These are phyloP conservation scores for Heterotilapia buettikoferi DNA, from an alignment of 2,113 vertebrate species.

Conservation along the genomic window DNA sequence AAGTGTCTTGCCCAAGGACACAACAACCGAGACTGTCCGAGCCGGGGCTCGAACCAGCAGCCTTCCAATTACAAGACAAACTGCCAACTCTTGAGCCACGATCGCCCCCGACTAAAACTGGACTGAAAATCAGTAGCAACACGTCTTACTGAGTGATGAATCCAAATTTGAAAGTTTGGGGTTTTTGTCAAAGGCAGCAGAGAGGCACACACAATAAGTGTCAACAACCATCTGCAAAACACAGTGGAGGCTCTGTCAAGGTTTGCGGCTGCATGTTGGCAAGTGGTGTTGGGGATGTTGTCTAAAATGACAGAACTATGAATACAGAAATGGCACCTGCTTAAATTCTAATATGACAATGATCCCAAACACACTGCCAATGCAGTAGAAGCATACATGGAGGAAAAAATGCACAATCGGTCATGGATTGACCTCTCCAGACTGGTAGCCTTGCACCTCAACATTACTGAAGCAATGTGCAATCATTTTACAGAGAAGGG, in stretches of 20 bases:
- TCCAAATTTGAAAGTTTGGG: neutral
- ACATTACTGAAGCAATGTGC: neutral
- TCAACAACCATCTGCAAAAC: neutral
- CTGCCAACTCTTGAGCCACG: too few species aligned
- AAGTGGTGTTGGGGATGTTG: neutral
- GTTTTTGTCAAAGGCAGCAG: neutral
- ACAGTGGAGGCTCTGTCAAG: neutral
- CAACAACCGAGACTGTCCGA: too few species aligned
- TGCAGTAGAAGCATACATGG: neutral
- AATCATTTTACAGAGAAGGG: neutral
- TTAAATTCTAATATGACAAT: neutral
- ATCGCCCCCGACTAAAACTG: neutral
- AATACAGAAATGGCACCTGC: neutral
- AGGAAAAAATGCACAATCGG: neutral
- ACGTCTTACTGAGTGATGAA: neutral
- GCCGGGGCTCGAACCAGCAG: too few species aligned
- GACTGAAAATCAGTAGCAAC: neutral
- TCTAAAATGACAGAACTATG: neutral
- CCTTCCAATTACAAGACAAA: too few species aligned
- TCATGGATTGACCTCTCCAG: too few species aligned
- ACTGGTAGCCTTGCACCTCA: neutral
- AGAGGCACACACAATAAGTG: neutral
- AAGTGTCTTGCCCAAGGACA: too few species aligned
- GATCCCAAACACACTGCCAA: neutral
- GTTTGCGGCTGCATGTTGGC: neutral